These are phyloP conservation scores for Morelia viridis DNA, from an alignment of 2,797 vertebrate genomes.

Conservation along the genomic window DNA sequence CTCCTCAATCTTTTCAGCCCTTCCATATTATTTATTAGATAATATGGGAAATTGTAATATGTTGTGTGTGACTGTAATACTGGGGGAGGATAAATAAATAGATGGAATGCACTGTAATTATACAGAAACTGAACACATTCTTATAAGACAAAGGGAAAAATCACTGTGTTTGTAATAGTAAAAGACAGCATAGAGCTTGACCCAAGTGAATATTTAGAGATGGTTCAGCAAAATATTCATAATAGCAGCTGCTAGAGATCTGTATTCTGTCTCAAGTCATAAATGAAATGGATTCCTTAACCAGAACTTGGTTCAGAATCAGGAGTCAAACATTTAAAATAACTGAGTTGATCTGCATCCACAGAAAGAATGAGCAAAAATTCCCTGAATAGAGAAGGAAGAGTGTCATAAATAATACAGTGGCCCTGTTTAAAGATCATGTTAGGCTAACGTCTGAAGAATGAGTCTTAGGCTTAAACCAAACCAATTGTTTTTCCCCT, in stretches of 20 bases:
- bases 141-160: constrained; percentile 57
- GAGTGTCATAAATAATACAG: neutral
- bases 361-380: constrained; percentile 18
- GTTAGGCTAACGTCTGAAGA: neutral
- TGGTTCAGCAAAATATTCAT: constrained; percentile 71
- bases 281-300: constrained; percentile 58
- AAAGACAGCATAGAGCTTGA: constrained; percentile 51
- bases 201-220: constrained; percentile 58
- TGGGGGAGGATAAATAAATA: constrained; percentile 12
- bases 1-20: constrained; percentile 5
- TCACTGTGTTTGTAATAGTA: constrained; percentile 51
- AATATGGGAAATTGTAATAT: neutral
- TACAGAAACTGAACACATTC: constrained; percentile 53
- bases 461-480: neutral
- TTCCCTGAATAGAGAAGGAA: constrained; percentile 19
- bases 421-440: neutral
- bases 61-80: neutral
- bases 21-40: neutral
- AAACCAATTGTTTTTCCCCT: neutral
- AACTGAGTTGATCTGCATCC: constrained; percentile 29
- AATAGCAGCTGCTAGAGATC: constrained; percentile 59
- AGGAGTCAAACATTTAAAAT: constrained; percentile 41
- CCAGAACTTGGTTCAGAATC: constrained; percentile 49
- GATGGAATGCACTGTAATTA: neutral
- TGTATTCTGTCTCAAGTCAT: constrained; percentile 57